These are phyloP conservation scores for Andrena camellia DNA, from an alignment of 2,888 invertebrate genomes.

Conservation along the genomic window DNA sequence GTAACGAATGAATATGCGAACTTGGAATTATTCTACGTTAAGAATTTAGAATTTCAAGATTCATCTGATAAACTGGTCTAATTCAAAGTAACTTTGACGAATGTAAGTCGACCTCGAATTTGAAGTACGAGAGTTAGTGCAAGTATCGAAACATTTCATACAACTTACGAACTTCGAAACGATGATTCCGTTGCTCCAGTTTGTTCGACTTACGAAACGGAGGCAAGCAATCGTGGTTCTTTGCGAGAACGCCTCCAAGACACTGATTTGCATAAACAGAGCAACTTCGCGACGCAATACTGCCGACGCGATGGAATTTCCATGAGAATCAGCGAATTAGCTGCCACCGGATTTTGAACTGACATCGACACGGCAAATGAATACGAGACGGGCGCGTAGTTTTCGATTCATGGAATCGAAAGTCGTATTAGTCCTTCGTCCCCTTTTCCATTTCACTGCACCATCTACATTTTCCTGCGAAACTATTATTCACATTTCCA, in stretches of 20 bases:
- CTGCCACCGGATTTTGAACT: constrained; percentile 33
- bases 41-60: too few relatives aligned
- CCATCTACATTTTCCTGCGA: background rate
- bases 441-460: background rate
- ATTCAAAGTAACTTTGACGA: background rate
- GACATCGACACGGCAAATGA: constrained; percentile 6
- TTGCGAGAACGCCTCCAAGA: constrained; percentile 17
- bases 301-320: constrained; percentile 48
- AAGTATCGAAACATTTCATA: background rate
- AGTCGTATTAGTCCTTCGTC: background rate
- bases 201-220: constrained; percentile 32
- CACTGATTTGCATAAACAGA: constrained; percentile 57
- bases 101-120: too few relatives aligned
- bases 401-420: background rate
- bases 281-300: constrained; percentile 33
- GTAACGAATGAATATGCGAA: too few relatives aligned
- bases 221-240: constrained; percentile 21
- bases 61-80: background rate
- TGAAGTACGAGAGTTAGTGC: background rate
- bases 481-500: background rate
- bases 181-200: background rate
- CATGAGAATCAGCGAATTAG: constrained; percentile 50
- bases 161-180: constrained; percentile 32
- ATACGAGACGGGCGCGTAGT: background rate
- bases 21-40: too few relatives aligned